These are phyloP conservation scores for Drosophila suboccidentalis DNA, from an alignment of 2,888 invertebrate species.

Conservation along the genomic window DNA sequence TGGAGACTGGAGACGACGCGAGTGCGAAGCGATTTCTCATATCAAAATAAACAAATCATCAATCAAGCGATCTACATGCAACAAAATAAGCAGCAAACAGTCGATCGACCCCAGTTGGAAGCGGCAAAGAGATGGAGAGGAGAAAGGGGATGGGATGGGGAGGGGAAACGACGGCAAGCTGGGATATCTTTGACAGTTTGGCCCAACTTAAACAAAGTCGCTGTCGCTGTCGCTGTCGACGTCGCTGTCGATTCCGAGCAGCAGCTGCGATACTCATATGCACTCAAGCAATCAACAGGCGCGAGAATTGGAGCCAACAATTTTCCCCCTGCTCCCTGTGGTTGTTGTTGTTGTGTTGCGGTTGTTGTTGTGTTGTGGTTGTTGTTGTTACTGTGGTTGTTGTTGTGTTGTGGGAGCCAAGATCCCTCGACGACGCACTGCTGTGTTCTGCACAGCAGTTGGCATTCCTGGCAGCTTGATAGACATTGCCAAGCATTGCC, in stretches of 20 bases:
- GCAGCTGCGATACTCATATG: constrained; percentile 69
- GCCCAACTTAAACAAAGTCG: constrained; percentile 61
- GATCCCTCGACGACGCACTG: constrained; percentile 27
- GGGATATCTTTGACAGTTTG: constrained; percentile 81
- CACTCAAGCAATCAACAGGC: constrained; percentile 78
- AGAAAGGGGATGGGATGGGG: neutral
- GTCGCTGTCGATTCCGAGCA: constrained; percentile 28
- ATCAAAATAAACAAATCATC: constrained; percentile 83
- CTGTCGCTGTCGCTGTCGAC: constrained; percentile 15
- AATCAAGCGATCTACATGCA: constrained; percentile 77
- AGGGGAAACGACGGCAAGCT: constrained; percentile 52
- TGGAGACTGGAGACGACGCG: constrained; percentile 9
- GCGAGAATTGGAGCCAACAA: constrained; percentile 42
- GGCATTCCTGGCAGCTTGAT: constrained; percentile 58
- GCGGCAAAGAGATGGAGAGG: too few relatives aligned
- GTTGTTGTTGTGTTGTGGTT: constrained; percentile 10
- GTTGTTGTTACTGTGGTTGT: constrained; percentile 13
- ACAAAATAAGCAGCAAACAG: constrained; percentile 48
- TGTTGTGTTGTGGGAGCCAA: constrained; percentile 36
- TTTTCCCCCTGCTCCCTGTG: neutral
- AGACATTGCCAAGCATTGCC: constrained; percentile 43
- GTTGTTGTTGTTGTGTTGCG: constrained; percentile 10
- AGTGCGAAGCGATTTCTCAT: constrained; percentile 76
- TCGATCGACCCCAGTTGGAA: constrained; percentile 33
- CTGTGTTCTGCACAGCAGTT: constrained; percentile 63